These are phyloP conservation scores for Eunapius fragilis DNA, from an alignment of 37 sponge, comb jelly and placozoan genomes.

Conservation along the genomic window DNA sequence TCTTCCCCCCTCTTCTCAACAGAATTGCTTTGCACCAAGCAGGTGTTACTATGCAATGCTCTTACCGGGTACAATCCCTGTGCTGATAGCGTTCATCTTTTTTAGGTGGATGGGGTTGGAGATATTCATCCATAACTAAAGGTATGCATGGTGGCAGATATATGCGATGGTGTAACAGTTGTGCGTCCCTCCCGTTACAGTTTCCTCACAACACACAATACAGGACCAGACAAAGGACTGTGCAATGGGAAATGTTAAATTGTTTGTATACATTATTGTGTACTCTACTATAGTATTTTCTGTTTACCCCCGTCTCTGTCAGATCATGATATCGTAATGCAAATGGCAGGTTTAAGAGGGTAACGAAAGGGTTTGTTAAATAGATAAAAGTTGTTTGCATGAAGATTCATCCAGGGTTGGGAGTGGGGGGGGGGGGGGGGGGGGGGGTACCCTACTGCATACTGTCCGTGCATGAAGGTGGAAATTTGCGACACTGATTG, in stretches of 20 bases:
- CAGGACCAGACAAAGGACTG: not conserved
- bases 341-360: too few relatives aligned
- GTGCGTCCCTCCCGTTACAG: not conserved
- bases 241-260: not conserved
- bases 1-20: not conserved
- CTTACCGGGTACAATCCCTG: constrained; percentile 31
- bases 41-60: constrained; percentile 74
- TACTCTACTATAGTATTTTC: not conserved
- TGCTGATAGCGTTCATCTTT: constrained; percentile 36
- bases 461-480: too few relatives aligned
- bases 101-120: constrained; percentile 64
- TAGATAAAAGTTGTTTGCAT: too few relatives aligned
- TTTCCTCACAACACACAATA: not conserved
- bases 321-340: not conserved
- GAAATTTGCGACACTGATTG: too few relatives aligned
- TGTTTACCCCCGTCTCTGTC: not conserved
- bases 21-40: constrained; percentile 42
- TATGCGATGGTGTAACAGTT: not conserved
- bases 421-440: too few relatives aligned
- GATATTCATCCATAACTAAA: constrained; percentile 78
- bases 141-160: not conserved
- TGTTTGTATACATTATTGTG: not conserved
- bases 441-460: too few relatives aligned
- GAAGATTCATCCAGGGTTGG: too few relatives aligned
- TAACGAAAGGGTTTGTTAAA: too few relatives aligned